phyloP scores from a whole-genome alignment of 1,140 invertebrate species.

The Geopemphigus sp. region DNA sequence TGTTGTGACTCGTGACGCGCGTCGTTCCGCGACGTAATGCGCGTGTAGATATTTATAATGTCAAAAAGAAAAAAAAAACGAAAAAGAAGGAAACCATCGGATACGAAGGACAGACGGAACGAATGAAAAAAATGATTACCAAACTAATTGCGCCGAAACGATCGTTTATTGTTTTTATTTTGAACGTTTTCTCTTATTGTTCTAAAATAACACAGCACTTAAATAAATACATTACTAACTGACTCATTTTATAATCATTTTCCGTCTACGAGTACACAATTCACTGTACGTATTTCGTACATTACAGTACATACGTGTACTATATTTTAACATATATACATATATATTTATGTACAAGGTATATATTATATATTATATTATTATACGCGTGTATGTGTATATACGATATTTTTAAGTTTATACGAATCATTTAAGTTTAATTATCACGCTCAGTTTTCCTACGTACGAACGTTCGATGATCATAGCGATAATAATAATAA shows the following conservation, averaged over 20 bases:
- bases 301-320: background rate
- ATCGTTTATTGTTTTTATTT: constrained; percentile 28
- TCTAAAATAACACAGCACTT: constrained; percentile 49
- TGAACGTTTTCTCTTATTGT: constrained; percentile 37
- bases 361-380: background rate
- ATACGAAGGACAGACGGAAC: too few species aligned
- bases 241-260: constrained; percentile 5
- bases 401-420: background rate
- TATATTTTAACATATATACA: background rate
- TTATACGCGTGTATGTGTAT: background rate
- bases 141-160: constrained; percentile 19
- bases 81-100: background rate
- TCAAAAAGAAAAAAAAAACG: background rate
- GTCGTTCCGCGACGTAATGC: too few species aligned
- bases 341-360: background rate
- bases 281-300: background rate
- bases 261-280: too few species aligned
- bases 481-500: background rate
- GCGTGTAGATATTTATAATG: too few species aligned
- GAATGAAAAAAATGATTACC: too few species aligned
- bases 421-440: background rate
- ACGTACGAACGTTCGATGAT: background rate
- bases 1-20: too few species aligned
- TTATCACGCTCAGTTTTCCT: background rate
- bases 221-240: constrained; percentile 29